These are phyloP conservation scores for Leptatherina wallacei DNA, from an alignment of 2,797 vertebrate species.

Conservation along the genomic window DNA sequence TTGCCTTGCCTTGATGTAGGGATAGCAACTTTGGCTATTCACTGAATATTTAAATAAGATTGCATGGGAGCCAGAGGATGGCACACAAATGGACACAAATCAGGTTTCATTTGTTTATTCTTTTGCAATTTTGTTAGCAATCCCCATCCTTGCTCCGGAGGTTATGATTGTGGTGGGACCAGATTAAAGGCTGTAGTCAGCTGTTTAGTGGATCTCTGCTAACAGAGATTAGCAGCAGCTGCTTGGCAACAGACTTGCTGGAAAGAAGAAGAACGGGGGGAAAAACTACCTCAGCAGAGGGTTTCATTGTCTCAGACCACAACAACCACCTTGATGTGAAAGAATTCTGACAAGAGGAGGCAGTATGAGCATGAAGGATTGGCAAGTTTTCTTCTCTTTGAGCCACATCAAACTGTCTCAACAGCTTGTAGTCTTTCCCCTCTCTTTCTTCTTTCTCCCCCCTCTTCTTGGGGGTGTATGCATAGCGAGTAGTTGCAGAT, in stretches of 20 bases:
- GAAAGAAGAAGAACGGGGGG: conserved; percentile 14
- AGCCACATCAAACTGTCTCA: conserved; percentile 55
- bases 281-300: conserved; percentile 34
- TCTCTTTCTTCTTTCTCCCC: conserved; percentile 14
- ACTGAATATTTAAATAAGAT: conserved; percentile 74
- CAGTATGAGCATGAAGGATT: conserved; percentile 71
- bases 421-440: conserved; percentile 52
- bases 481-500: conserved; percentile 83
- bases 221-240: conserved; percentile 78
- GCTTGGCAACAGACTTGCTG: conserved; percentile 68
- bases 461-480: conserved; percentile 55
- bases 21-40: conserved; percentile 67
- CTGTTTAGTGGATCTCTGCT: conserved; percentile 75
- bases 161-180: conserved; percentile 77
- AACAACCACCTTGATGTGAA: conserved; percentile 56
- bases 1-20: too few relatives aligned
- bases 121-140: conserved; percentile 71
- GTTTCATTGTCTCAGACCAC: conserved; percentile 61
- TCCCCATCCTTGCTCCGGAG: conserved; percentile 64
- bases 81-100: conserved; percentile 74
- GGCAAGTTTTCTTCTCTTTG: conserved; percentile 51
- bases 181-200: conserved; percentile 76
- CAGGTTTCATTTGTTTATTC: conserved; percentile 78
- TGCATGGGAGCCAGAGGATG: conserved; percentile 68
- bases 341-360: conserved; percentile 74